These are phyloP conservation scores for Chlorops oryzae DNA, from an alignment of 1,140 invertebrate species.

Conservation along the genomic window DNA sequence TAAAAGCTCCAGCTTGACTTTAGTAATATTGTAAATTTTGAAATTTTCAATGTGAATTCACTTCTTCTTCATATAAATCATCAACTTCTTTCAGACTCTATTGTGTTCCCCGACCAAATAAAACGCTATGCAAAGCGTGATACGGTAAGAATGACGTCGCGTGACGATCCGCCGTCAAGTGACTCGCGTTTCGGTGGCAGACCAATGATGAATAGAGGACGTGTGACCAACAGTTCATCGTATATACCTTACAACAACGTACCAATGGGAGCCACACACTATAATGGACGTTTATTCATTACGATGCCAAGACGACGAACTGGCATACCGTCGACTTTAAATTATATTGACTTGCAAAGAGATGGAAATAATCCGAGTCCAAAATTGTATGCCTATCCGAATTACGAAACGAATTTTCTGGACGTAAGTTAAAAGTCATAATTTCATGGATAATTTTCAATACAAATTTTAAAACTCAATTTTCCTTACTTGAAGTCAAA, in stretches of 20 bases:
- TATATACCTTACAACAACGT: slow-evolving; percentile 59
- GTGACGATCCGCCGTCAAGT: no score
- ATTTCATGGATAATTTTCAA: neutral
- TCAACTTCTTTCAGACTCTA: neutral
- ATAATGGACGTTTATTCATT: slow-evolving; percentile 62
- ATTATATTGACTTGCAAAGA: slow-evolving; percentile 55
- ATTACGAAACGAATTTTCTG: slow-evolving; percentile 53
- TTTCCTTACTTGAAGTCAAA: neutral
- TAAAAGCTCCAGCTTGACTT: neutral
- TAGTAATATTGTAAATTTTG: neutral
- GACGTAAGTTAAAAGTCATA: slow-evolving; percentile 37
- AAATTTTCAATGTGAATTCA: neutral
- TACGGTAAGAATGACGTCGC: neutral
- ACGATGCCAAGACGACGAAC: slow-evolving; percentile 61
- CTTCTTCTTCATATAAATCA: neutral
- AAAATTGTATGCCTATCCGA: slow-evolving; percentile 59
- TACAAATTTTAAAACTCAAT: neutral
- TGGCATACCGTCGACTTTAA: slow-evolving; percentile 64
- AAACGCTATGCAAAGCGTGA: neutral
- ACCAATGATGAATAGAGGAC: neutral
- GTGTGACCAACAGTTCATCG: slow-evolving; percentile 4
- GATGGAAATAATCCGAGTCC: slow-evolving; percentile 49
- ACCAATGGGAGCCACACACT: slow-evolving; percentile 63
- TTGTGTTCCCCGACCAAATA: neutral
- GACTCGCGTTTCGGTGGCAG: neutral